Evolutionary conservation across 2,797 vertebrate species (phyloP), one percentile per base, ranked within the genome.

Genomic region (Todus mexicanus): DNA sequence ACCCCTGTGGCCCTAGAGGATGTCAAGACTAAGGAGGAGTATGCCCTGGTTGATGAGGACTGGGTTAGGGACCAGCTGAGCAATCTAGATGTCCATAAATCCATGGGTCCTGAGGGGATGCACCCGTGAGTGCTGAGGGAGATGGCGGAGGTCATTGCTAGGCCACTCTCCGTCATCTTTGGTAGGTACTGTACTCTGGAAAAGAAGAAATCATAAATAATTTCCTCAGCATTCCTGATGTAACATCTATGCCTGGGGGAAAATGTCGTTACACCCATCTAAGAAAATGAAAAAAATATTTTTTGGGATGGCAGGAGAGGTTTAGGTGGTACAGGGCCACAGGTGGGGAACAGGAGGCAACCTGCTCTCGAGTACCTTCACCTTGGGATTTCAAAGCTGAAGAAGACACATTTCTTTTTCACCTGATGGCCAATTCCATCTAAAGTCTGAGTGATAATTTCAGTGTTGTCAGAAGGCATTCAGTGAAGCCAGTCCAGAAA

Each of bases 201-300:
- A 68, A 60, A 72, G 9, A 48, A 40, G 26, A 66, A 77, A 66
- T 59, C 1, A 33, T 40, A 56, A 40, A 15, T 2, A n/a, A 31
- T 63, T 87, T 71, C 13, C 43, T 31, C 37, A 50, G 7, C 17
- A 11, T 33, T 37, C 20, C 37, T 25, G 29, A 40, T 22, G 26
- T 13, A 17, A 37, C 14, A 2, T 5, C 7, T 9, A 31, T 23
- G 21, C 16, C 10, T 10, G 7, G 17, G 40, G 20, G 6, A 0
- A 68, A 47, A 43, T 13, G 25, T 22, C 12, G 45, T 83, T 33
- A 9, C 13, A 8, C 6, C 9, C 18, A 11, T n/a, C 45, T 42
- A 61, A 86, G 72, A 11, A 64, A 22, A n/a, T 3, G 7, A 31
- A 42, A 64, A 23, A n/a, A 26, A 26, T 4, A 2, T 3, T 56